phyloP scores from a whole-genome alignment of 2,113 vertebrate species.

The Grammomys surdaster region DNA sequence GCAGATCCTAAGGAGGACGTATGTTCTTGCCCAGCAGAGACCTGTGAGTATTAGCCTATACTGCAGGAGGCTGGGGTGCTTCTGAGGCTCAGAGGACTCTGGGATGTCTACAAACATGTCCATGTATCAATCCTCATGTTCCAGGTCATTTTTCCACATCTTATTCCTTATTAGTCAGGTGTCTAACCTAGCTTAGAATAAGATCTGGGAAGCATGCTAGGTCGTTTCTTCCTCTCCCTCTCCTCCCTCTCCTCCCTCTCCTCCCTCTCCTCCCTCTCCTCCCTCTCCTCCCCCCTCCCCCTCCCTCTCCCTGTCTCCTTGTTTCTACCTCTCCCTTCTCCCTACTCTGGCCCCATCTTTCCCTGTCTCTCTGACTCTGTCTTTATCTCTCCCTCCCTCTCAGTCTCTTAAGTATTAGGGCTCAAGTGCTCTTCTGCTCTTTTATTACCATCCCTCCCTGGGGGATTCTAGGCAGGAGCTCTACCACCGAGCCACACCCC shows the following conservation, averaged over 20 bases:
- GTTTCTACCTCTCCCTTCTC: not conserved
- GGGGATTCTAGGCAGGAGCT: not conserved
- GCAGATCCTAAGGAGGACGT: not conserved
- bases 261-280: not conserved
- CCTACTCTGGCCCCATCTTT: not conserved
- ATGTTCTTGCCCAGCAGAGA: not conserved
- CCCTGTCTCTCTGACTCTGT: not conserved
- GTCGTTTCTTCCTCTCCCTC: not conserved
- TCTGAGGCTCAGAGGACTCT: not conserved
- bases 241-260: fast-evolving
- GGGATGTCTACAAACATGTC: not conserved
- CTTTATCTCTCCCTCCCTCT: not conserved
- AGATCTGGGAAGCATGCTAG: not conserved
- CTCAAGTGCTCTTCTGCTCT: not conserved
- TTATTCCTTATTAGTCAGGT: not conserved
- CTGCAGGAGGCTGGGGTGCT: not conserved
- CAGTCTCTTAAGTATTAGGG: not conserved
- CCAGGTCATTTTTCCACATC: not conserved
- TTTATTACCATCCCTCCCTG: not conserved
- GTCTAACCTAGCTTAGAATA: not conserved
- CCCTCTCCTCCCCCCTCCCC: not conserved
- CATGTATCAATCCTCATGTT: not conserved
- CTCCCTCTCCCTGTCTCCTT: not conserved
- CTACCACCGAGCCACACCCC: not conserved
- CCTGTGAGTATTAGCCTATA: not conserved